Evolutionary conservation across 2,888 invertebrate species (phyloP).

Genomic region (Drosophila koepferae): DNA sequence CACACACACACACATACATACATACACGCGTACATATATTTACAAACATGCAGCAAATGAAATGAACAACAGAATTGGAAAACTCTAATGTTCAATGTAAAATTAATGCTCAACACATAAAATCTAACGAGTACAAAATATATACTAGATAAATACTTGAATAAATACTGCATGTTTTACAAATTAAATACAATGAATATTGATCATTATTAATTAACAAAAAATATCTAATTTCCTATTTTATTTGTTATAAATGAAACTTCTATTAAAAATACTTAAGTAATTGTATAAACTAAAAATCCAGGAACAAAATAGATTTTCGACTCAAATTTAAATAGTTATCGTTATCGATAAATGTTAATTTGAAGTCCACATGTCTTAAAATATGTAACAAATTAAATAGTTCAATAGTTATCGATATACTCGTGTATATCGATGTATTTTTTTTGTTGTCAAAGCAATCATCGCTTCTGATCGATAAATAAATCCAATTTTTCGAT

Average conservation of each 20-base stretch:
- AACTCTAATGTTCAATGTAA: not conserved
- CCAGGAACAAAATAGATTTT: not conserved
- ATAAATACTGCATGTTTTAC: not conserved
- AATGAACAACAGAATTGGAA: not conserved
- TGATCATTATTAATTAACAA: not conserved
- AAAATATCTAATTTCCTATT: not conserved
- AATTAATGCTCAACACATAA: not conserved
- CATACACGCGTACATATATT: not conserved
- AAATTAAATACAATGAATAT: not conserved
- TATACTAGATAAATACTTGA: conserved; percentile 9
- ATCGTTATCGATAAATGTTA: not conserved
- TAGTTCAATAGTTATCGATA: not conserved
- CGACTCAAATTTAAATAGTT: not conserved
- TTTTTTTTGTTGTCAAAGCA: not conserved
- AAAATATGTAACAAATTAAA: not conserved
- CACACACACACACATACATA: not conserved
- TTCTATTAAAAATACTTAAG: not conserved
- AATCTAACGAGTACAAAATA: not conserved
- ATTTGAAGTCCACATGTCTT: not conserved
- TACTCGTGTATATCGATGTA: not conserved
- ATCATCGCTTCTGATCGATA: conserved; percentile 2
- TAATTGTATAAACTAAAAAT: not conserved
- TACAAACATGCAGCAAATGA: conserved; percentile 21
- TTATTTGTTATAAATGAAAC: no score
- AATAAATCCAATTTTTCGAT: not conserved